Percentiles rank a stretch among this genome's conserved stretches.
Conservation (phyloP, 2,888 invertebrate species). For the Taenaris catops region DNA sequence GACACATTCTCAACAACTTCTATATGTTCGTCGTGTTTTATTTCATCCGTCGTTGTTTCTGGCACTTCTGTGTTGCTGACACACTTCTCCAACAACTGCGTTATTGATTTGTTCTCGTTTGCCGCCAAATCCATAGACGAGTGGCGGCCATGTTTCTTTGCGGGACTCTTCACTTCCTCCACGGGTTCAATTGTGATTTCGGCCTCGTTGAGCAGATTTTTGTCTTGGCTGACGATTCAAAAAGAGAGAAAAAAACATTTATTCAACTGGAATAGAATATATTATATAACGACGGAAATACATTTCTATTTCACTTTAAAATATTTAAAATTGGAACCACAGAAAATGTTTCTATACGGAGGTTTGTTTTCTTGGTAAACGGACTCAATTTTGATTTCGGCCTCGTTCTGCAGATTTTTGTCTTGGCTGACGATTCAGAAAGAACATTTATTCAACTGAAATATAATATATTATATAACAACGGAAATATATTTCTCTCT, state of each 20-base stretch:
- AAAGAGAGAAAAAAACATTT: neutral
- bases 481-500: too few species aligned
- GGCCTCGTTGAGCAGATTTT: conserved; percentile 60
- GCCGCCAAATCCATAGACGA: conserved; percentile 72
- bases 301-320: neutral
- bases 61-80: conserved; percentile 38
- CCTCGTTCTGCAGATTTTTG: conserved; percentile 61
- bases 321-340: too few species aligned
- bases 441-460: too few species aligned
- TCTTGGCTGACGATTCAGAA: conserved; percentile 53
- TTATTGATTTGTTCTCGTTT: conserved; percentile 57
- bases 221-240: conserved; percentile 55
- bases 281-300: too few species aligned
- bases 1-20: conserved; percentile 14
- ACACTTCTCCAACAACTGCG: conserved; percentile 69
- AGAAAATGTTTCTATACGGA: conserved; percentile 60
- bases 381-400: conserved; percentile 67
- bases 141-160: conserved; percentile 63
- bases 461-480: too few species aligned
- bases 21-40: conserved; percentile 27
- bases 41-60: conserved; percentile 2
- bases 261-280: too few species aligned
- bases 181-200: conserved; percentile 68
- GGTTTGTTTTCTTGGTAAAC: conserved; percentile 43
- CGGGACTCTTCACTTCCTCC: conserved; percentile 41